Conservation (phyloP, 1,140 invertebrate species). For the Gonatopus flavifemur region DNA sequence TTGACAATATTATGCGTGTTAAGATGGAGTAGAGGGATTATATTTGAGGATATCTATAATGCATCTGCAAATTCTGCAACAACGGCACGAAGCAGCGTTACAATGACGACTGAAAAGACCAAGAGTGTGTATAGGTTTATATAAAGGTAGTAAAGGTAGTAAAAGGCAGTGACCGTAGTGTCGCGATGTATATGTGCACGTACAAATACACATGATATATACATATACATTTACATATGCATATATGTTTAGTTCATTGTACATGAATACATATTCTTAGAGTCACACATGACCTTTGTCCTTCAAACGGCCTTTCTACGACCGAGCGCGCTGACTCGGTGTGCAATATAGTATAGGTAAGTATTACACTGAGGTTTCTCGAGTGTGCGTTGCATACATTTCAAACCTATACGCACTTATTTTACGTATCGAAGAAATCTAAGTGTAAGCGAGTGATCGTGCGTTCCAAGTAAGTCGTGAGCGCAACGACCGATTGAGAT, state of each 20-base stretch:
- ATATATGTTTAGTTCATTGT: slow-evolving; percentile 1
- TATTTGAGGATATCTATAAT: too few relatives aligned
- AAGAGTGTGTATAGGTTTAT: too few relatives aligned
- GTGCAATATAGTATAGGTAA: slow-evolving; percentile 20
- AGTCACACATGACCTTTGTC: slow-evolving; percentile 46
- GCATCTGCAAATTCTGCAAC: too few relatives aligned
- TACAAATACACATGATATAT: too few relatives aligned
- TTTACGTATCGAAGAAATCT: not conserved
- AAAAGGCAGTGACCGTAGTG: slow-evolving; percentile 28
- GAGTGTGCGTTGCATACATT: not conserved
- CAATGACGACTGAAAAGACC: too few relatives aligned
- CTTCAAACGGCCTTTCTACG: slow-evolving; percentile 48
- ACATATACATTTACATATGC: slow-evolving; percentile 1
- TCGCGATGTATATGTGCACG: slow-evolving; percentile 24
- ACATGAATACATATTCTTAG: too few relatives aligned
- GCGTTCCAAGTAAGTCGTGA: not conserved
- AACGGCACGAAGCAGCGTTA: too few relatives aligned
- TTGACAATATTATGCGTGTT: too few relatives aligned
- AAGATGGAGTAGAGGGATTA: too few relatives aligned
- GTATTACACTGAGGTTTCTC: slow-evolving; percentile 12
- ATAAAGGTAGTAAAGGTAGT: slow-evolving; percentile 33
- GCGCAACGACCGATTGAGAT: slow-evolving; percentile 13
- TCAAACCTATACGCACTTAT: not conserved
- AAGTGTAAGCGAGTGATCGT: not conserved
- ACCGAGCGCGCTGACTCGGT: slow-evolving; percentile 16